Conservation (phyloP, 2,888 invertebrate species). For the Petrolisthes manimaculis region DNA sequence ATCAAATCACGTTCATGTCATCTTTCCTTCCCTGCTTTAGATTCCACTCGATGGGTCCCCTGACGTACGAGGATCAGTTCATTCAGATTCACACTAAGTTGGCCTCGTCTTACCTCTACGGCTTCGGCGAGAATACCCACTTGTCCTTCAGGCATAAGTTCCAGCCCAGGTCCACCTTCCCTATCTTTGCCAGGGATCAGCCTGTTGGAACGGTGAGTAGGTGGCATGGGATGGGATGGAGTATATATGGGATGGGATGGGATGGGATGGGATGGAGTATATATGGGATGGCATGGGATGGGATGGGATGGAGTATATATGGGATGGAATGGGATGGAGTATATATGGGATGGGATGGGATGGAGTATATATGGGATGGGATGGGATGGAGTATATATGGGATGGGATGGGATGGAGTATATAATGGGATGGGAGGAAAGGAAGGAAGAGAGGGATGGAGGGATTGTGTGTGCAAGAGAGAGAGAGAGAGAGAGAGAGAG, state of each 20-base stretch:
- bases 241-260: too few species aligned
- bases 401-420: background rate
- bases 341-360: too few species aligned
- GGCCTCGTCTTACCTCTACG: slow-evolving; percentile 70
- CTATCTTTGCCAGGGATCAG: slow-evolving; percentile 61
- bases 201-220: slow-evolving; percentile 65
- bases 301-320: background rate
- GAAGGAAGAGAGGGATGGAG: background rate
- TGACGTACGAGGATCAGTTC: slow-evolving; percentile 71
- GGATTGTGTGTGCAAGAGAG: background rate
- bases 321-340: too few species aligned
- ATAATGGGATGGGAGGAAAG: background rate
- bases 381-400: background rate
- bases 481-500: background rate
- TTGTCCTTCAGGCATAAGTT: slow-evolving; percentile 69
- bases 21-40: slow-evolving; percentile 10
- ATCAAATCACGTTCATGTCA: background rate
- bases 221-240: background rate
- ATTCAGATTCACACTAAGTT: slow-evolving; percentile 70
- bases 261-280: background rate
- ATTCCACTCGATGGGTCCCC: slow-evolving; percentile 63
- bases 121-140: slow-evolving; percentile 72
- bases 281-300: too few species aligned
- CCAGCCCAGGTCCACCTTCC: slow-evolving; percentile 67
- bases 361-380: background rate